A percentile compares a stretch with the other conserved stretches of the same genome.
Evolutionary conservation across 2,113 vertebrate genomes (phyloP).

Genomic region (Nyctibius bracteatus): DNA sequence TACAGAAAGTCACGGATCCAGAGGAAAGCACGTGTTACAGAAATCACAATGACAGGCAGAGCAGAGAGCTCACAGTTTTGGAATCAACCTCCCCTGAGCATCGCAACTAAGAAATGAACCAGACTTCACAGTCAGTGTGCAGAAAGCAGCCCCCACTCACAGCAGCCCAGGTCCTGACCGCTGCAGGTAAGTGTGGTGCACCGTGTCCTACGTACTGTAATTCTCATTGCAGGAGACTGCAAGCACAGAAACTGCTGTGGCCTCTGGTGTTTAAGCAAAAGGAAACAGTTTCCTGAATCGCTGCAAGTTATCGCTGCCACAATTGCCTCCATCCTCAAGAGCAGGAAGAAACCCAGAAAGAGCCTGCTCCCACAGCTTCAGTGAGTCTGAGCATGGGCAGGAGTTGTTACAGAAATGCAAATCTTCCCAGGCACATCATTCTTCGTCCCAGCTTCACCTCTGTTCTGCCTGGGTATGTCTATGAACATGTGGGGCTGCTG

Average conservation of each 20-base stretch:
- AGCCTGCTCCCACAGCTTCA: neutral
- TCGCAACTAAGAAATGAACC: neutral
- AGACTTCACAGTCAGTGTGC: neutral
- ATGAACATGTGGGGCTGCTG: neutral
- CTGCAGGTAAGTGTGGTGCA: fast-evolving
- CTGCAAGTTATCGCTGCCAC: neutral
- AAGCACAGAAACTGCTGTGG: neutral
- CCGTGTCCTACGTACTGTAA: fast-evolving
- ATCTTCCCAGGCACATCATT: neutral
- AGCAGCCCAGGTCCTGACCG: neutral
- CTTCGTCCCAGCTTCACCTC: neutral
- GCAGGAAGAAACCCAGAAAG: neutral
- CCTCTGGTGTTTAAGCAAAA: neutral
- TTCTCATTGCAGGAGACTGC: neutral
- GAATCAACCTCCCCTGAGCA: neutral
- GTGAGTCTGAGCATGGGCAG: neutral
- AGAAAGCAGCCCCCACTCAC: neutral
- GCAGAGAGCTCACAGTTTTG: neutral
- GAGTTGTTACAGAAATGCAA: neutral
- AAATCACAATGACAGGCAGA: neutral
- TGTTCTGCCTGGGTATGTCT: neutral
- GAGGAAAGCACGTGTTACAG: neutral
- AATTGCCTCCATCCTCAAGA: neutral
- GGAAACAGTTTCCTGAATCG: neutral
- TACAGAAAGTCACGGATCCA: neutral